Conservation (phyloP, 2,888 invertebrate species). For the Drosophila barbarae region DNA sequence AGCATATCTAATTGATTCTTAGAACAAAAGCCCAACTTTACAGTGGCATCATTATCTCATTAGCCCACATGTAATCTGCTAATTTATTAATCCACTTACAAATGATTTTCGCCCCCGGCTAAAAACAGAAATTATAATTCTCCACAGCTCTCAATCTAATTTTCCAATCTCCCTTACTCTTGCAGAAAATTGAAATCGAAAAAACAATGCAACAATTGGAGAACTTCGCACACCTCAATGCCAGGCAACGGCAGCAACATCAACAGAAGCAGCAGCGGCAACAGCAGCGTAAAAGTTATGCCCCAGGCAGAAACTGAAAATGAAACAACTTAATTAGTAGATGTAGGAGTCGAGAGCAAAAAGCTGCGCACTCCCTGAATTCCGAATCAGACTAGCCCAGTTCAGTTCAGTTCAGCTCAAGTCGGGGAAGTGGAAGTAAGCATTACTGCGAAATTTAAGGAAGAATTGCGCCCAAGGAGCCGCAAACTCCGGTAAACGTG, state of each 20-base stretch:
- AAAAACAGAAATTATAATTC: slow-evolving; percentile 48
- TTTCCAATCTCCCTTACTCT: slow-evolving; percentile 10
- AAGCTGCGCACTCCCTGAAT: slow-evolving; percentile 36
- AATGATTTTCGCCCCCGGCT: slow-evolving; percentile 8
- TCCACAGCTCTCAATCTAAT: slow-evolving; percentile 30
- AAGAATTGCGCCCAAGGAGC: slow-evolving; percentile 59
- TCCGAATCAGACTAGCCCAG: slow-evolving; percentile 15
- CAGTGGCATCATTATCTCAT: slow-evolving; percentile 8
- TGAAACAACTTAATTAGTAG: slow-evolving; percentile 75
- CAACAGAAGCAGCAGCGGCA: slow-evolving; percentile 37
- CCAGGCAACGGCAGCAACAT: slow-evolving; percentile 41
- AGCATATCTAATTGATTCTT: background rate
- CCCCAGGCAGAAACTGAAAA: slow-evolving; percentile 67
- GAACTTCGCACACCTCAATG: slow-evolving; percentile 57
- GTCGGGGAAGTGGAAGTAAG: slow-evolving; percentile 28
- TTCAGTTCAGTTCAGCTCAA: slow-evolving; percentile 7
- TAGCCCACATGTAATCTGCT: slow-evolving; percentile 23
- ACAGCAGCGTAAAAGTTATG: slow-evolving; percentile 58
- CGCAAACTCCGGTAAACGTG: slow-evolving; percentile 15
- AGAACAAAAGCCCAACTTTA: background rate
- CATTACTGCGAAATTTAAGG: slow-evolving; percentile 52
- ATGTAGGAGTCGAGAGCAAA: slow-evolving; percentile 53
- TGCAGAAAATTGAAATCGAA: slow-evolving; percentile 30
- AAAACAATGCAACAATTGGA: slow-evolving; percentile 66
- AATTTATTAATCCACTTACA: slow-evolving; percentile 35